Conservation (phyloP, 2,888 invertebrate genomes). For the Cremastinae sp. region DNA sequence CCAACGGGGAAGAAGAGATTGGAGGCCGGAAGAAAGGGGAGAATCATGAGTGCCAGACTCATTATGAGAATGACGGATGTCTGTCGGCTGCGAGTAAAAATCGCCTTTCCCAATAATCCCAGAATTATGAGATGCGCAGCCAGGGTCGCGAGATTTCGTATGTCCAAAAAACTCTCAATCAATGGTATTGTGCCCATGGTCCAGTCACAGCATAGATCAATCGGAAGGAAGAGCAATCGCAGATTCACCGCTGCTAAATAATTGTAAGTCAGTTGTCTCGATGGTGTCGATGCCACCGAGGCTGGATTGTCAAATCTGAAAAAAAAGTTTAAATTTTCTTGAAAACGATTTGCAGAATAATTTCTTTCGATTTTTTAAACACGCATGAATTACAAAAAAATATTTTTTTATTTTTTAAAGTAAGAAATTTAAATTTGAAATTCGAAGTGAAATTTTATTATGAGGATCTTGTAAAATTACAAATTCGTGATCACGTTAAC, state of each 20-base stretch:
- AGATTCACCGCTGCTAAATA: slow-evolving; percentile 95
- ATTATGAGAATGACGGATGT: slow-evolving; percentile 86
- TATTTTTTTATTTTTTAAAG: too few species aligned
- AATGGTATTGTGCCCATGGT: slow-evolving; percentile 98
- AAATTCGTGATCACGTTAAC: too few species aligned
- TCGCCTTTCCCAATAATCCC: slow-evolving; percentile 82
- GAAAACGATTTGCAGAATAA: too few species aligned
- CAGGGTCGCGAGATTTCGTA: slow-evolving; percentile 90
- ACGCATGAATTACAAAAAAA: not conserved
- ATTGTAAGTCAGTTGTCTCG: slow-evolving; percentile 94
- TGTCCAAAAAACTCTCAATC: slow-evolving; percentile 89
- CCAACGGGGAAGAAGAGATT: slow-evolving; percentile 99
- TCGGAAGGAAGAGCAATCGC: slow-evolving; percentile 94
- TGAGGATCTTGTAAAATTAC: too few species aligned
- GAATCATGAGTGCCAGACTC: slow-evolving; percentile 91
- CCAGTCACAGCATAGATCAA: slow-evolving; percentile 97
- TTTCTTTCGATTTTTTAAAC: too few species aligned
- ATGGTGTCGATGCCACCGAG: slow-evolving; percentile 91
- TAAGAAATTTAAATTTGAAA: too few species aligned
- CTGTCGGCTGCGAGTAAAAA: slow-evolving; percentile 83
- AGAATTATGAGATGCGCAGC: slow-evolving; percentile 84
- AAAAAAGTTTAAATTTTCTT: slow-evolving; percentile 52
- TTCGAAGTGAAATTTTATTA: too few species aligned
- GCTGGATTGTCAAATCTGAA: slow-evolving; percentile 97
- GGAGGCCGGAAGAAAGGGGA: slow-evolving; percentile 97